Base-by-base conservation (phyloP, 37 sponge, comb jelly and placozoan genomes). In the Crambe crambe region DNA sequence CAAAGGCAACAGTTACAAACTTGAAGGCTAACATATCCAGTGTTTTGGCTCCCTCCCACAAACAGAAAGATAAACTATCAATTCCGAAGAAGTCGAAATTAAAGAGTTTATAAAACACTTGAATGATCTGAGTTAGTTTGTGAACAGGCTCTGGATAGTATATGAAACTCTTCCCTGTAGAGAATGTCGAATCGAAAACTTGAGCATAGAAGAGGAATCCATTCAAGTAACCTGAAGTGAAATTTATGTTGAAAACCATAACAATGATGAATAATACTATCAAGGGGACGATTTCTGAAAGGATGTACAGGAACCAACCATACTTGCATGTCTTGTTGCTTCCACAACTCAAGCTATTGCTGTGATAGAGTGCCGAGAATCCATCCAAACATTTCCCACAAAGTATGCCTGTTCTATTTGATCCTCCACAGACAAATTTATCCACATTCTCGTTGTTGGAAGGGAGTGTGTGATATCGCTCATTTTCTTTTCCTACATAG, bases 121-220 rank as follows among this genome's bases (percentile, higher is more conserved):
- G 21, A 21, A 58, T 17, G 27, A 70, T 23, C 1, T 2, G 1
- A 23, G 26, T 57, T 12, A 84, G 42, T 21, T 41, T 29, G 31
- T 58, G 25, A 0, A 60, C 27, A 0, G 10, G n/a, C 1, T 6
- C 21, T 57, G 80, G 70, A 8, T 32, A 61, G 3, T 37, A 37
- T 4, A 41, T 59, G 37, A 47, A 37, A 42, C 80, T 72, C 2
- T 73, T 61, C 18, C 63, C 72, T 26, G 42, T 18, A 6, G 70
- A 8, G 5, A 37, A 27, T 8, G 69, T 1, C 8, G 77, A 57
- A 44, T 76, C 70, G 0, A 60, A 2, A 20, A 77, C 25, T 44
- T 84, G 85, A 29, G 75, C 75, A 69, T 77, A 74, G 62, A 84
- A 70, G 34, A 84, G 37, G 35, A 76, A 51, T 41, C 72, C 77